Evolutionary conservation across 2,888 invertebrate genomes (phyloP), one percentile per base, ranked within the genome.

Genomic region (Leucozona laternaria): DNA sequence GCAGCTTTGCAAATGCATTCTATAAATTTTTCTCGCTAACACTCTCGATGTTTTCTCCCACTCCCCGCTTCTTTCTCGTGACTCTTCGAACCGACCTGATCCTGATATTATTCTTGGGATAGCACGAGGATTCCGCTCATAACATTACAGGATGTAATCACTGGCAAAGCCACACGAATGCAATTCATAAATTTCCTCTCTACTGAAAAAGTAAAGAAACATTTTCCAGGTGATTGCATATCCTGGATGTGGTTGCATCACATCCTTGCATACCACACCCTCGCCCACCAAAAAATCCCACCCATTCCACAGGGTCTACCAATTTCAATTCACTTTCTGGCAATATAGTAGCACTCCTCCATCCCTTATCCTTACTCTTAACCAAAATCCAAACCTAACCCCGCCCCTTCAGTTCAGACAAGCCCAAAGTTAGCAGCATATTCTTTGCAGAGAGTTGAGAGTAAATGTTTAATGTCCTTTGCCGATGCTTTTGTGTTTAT

Each of bases 191-290:
- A 81, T 85, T 73, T 81, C 77, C 77, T 75, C 45, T 53, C 48
- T 22, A 28, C 13, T 37, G 22, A 45, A 68, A 77, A 72, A 72
- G 76, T 68, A 85, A 85, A 58, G 80, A 77, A 85, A 80, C 79
- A 77, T 85, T 85, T 81, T 85, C 72, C 85, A 85, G 85, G 81
- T 85, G 85, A 85, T 85, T 85, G 85, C 81, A 85, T 78, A 85
- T 85, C 81, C 77, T 77, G 80, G 57, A 72, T 82, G 77, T 72
- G 81, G 81, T 82, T 77, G 77, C 77, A 60, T 31, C 64, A 64
- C 43, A 81, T 77, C 75, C 80, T 68, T 75, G 79, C 68, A 10
- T 20, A 20, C 73, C 50, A 28, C 66, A 37, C 22, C 37, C 37
- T 28, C 13, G 17, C 43, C 60, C 17, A 79, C 45, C 70, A 0